Evolutionary conservation across 2,113 vertebrate species (phyloP).

Genomic region (Egretta garzetta): DNA sequence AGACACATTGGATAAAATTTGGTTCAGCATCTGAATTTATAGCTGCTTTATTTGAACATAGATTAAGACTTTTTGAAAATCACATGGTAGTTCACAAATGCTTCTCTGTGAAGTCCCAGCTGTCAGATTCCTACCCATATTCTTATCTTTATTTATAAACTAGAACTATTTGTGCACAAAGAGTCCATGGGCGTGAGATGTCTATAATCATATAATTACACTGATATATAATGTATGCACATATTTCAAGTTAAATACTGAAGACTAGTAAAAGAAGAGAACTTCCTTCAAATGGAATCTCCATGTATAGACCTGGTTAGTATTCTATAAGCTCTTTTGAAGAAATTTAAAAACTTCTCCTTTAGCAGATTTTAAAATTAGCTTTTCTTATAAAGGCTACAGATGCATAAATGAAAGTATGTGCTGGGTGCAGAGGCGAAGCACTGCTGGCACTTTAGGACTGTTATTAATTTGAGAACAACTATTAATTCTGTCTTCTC

Average conservation of each 20-base stretch:
- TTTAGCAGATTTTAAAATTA: background rate
- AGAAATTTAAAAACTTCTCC: background rate
- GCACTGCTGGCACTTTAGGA: background rate
- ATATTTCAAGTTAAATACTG: background rate
- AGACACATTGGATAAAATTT: background rate
- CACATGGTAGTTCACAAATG: background rate
- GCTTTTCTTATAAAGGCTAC: background rate
- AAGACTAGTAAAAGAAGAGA: background rate
- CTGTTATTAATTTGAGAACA: conserved; percentile 19
- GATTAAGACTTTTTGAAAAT: background rate
- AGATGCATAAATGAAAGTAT: background rate
- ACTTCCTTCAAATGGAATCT: background rate
- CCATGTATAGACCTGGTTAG: background rate
- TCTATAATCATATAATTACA: background rate
- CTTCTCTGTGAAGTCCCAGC: background rate
- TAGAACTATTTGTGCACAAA: background rate
- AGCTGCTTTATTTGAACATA: background rate
- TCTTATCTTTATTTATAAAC: background rate
- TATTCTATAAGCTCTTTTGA: background rate
- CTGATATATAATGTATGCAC: background rate
- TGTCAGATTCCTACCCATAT: background rate
- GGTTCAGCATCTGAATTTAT: background rate
- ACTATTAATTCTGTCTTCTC: conserved; percentile 34
- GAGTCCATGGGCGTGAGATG: background rate
- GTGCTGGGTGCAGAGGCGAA: background rate